phyloP scores from a whole-genome alignment of 2,888 invertebrate species.

The Aspidiotus destructor region DNA sequence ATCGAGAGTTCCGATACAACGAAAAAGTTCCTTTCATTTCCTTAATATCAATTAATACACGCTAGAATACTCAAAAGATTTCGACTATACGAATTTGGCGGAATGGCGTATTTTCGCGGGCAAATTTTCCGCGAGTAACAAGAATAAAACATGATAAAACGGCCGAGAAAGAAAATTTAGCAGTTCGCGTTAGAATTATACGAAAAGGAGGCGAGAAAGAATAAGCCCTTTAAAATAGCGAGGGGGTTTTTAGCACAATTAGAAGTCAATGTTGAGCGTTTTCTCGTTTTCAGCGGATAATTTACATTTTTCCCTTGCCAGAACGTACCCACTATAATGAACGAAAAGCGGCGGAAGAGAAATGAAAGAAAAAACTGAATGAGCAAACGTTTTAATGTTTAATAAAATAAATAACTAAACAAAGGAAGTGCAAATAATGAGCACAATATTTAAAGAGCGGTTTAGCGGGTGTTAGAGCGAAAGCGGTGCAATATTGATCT shows the following conservation, averaged over 20 bases:
- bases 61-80: no score
- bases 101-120: no score
- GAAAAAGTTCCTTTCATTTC: no score
- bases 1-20: no score
- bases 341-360: neutral
- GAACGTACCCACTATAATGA: neutral
- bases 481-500: conserved; percentile 28
- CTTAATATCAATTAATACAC: no score
- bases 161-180: no score
- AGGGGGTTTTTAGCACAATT: neutral
- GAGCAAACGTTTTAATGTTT: conserved; percentile 18
- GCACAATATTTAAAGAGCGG: conserved; percentile 31
- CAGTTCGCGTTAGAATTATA: no score
- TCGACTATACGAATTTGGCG: no score
- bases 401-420: conserved; percentile 31
- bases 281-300: neutral
- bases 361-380: neutral
- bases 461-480: conserved; percentile 19
- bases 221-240: neutral
- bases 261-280: neutral
- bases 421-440: conserved; percentile 32
- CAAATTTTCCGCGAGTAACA: no score
- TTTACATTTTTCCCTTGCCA: neutral
- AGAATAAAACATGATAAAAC: no score
- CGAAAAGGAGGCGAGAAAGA: neutral